Percentiles rank a stretch among this genome's conserved stretches.
Evolutionary conservation across 2,797 vertebrate species (phyloP).

Genomic region (Hirundo rustica): DNA sequence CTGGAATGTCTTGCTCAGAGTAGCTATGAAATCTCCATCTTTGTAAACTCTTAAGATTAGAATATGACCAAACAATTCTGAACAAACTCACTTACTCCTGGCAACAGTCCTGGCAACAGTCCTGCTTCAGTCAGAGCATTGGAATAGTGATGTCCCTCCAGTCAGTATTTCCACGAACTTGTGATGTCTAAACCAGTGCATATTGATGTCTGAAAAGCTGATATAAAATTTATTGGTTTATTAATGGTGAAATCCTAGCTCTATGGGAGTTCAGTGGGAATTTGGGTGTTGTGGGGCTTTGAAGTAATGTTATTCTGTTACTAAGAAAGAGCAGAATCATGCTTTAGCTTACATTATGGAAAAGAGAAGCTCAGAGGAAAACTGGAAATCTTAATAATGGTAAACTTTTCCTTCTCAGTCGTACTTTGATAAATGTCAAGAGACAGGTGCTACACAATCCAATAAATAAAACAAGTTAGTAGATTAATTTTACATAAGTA

Average conservation of each 20-base stretch:
- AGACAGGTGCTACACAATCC: background rate
- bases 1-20: background rate
- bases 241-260: background rate
- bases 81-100: background rate
- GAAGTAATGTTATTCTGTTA: background rate
- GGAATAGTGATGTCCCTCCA: background rate
- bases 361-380: background rate
- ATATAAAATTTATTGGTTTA: background rate
- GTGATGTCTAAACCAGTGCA: background rate
- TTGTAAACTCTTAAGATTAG: background rate
- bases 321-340: background rate
- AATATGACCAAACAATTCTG: background rate
- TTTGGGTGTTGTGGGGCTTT: background rate
- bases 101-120: background rate
- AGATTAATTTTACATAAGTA: background rate
- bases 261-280: background rate
- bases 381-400: background rate
- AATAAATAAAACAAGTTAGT: background rate
- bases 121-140: background rate
- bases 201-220: background rate
- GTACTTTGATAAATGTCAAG: background rate
- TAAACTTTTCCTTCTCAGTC: background rate
- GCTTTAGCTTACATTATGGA: background rate
- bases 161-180: background rate
- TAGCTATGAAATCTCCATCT: background rate